phyloP scores from a whole-genome alignment of 2,888 invertebrate species.

The Lasioglossum leucozonium region DNA sequence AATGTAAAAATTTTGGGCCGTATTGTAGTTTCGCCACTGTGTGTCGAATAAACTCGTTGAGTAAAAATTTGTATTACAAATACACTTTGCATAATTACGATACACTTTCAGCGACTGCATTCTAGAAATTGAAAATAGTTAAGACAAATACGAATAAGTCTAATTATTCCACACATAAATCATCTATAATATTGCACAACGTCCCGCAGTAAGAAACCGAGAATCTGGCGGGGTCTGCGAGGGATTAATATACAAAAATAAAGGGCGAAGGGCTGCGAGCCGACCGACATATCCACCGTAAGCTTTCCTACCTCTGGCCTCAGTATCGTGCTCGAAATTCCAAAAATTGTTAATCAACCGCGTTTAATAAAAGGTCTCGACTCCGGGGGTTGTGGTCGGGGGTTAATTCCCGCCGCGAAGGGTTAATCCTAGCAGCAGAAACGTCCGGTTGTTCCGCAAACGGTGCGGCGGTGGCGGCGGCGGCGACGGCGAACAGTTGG shows the following conservation, averaged over 20 bases:
- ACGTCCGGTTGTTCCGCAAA: conserved; percentile 23
- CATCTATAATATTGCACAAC: not conserved
- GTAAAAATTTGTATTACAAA: too few species aligned
- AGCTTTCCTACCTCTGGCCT: not conserved
- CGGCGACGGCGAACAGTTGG: not conserved
- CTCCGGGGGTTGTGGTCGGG: not conserved
- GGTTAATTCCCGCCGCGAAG: conserved; percentile 24
- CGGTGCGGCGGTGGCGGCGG: not conserved
- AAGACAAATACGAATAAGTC: not conserved
- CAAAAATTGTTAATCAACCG: conserved; percentile 29
- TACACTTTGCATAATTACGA: not conserved
- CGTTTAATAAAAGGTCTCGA: conserved; percentile 35
- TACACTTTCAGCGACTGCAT: not conserved
- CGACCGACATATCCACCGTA: not conserved
- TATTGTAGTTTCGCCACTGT: too few species aligned
- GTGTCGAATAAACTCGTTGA: too few species aligned
- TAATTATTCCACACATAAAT: not conserved
- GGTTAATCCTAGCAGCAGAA: conserved; percentile 16
- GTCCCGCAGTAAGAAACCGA: not conserved
- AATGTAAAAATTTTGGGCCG: too few species aligned
- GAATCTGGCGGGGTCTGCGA: not conserved
- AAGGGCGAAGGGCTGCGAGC: not conserved
- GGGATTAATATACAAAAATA: not conserved
- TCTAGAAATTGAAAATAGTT: not conserved
- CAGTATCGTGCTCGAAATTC: not conserved